phyloP scores from a whole-genome alignment of 2,888 invertebrate species.

The Aproaerema taeniolella region DNA sequence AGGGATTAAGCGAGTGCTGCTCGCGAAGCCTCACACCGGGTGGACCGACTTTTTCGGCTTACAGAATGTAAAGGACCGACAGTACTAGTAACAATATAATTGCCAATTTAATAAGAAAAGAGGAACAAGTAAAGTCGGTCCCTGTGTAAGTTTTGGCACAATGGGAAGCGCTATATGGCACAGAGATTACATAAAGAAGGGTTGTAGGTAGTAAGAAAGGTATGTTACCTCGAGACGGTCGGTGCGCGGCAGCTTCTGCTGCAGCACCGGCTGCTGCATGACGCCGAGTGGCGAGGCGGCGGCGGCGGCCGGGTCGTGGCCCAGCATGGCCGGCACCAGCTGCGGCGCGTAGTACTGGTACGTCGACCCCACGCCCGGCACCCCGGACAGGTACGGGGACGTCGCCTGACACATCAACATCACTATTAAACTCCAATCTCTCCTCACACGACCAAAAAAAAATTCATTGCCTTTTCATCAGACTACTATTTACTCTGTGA shows the following conservation, averaged over 20 bases:
- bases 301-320: conserved; percentile 88
- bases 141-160: conserved; percentile 26
- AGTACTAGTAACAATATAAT: not conserved
- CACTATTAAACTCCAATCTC: conserved; percentile 14
- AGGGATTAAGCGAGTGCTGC: conserved; percentile 69
- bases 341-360: conserved; percentile 95
- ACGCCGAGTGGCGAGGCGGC: conserved; percentile 89
- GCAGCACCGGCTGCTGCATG: conserved; percentile 91
- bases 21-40: conserved; percentile 51
- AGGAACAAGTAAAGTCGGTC: conserved; percentile 37
- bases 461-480: conserved; percentile 18
- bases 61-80: conserved; percentile 4
- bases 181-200: not conserved
- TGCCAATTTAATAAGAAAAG: not conserved
- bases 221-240: conserved; percentile 95
- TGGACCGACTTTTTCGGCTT: conserved; percentile 13
- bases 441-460: conserved; percentile 7
- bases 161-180: conserved; percentile 6
- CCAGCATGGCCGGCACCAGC: conserved; percentile 93
- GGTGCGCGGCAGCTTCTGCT: conserved; percentile 96
- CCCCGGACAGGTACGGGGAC: conserved; percentile 94
- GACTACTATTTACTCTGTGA: conserved; percentile 6
- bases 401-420: conserved; percentile 81
- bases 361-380: conserved; percentile 92
- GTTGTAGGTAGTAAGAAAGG: conserved; percentile 25